Evolutionary conservation across 2,113 vertebrate species (phyloP).

Genomic region (Dryoscopus gambensis): DNA sequence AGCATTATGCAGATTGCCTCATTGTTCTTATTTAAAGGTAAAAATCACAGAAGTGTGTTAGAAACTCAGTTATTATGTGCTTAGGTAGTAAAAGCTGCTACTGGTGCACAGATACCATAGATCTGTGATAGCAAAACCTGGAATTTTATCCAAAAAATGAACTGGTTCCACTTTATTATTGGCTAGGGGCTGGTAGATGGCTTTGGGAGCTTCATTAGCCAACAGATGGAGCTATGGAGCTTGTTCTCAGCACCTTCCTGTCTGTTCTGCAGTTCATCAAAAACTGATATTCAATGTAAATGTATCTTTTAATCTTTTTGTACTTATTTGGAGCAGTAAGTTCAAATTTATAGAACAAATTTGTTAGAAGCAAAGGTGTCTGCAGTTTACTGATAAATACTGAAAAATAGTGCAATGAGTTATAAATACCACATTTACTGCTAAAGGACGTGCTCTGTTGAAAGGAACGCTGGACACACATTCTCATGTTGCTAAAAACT

Average conservation of each 20-base stretch:
- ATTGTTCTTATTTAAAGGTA: background rate
- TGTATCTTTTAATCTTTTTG: background rate
- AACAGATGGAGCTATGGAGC: constrained; percentile 57
- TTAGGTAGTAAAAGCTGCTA: background rate
- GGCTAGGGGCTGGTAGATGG: background rate
- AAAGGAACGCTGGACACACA: background rate
- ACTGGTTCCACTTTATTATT: background rate
- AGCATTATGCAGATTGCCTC: background rate
- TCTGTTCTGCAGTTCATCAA: background rate
- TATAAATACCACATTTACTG: background rate
- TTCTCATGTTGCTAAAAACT: background rate
- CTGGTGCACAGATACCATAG: background rate
- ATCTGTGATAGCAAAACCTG: background rate
- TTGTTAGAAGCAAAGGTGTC: background rate
- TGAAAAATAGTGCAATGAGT: background rate
- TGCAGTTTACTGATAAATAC: background rate
- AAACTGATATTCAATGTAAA: background rate
- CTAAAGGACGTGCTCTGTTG: fast-evolving
- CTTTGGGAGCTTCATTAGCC: background rate
- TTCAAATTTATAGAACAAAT: background rate
- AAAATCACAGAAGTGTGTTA: background rate
- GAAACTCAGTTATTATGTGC: background rate
- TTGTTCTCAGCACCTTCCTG: background rate
- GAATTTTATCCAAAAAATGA: background rate
- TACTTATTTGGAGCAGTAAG: background rate